A percentile compares a stretch with the other conserved stretches of the same genome.
Evolutionary conservation across 2,113 vertebrate genomes (phyloP).

Genomic region (Sorex fumeus): DNA sequence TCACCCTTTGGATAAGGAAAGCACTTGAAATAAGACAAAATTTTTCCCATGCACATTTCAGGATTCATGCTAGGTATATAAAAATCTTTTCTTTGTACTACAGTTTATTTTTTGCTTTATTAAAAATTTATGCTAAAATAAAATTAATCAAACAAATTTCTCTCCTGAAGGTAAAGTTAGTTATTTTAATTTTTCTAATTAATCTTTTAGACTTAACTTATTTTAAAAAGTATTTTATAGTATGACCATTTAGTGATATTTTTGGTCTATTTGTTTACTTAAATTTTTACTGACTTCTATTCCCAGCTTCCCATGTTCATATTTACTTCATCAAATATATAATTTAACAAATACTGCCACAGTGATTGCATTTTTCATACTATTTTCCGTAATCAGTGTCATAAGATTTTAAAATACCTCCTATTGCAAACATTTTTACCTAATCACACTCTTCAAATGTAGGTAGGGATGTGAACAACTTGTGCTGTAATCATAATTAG

Average conservation of each 20-base stretch:
- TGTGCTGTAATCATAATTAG: too few relatives aligned
- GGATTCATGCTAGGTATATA: not conserved
- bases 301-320: too few relatives aligned
- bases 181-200: conserved; percentile 21
- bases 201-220: not conserved
- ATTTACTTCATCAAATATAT: too few relatives aligned
- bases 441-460: too few relatives aligned
- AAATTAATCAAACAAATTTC: conserved; percentile 33
- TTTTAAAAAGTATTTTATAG: not conserved
- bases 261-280: not conserved
- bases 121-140: conserved; percentile 4
- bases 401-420: too few relatives aligned
- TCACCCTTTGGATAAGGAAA: conserved; percentile 13
- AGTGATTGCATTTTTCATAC: too few relatives aligned
- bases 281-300: not conserved
- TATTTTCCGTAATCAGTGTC: too few relatives aligned
- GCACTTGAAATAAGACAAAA: conserved; percentile 10
- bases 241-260: not conserved
- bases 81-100: not conserved
- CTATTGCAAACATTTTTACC: too few relatives aligned
- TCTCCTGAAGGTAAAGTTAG: not conserved
- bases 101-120: not conserved
- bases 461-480: too few relatives aligned
- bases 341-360: too few relatives aligned
- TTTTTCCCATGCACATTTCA: not conserved